Evolutionary conservation across 2,888 invertebrate genomes (phyloP), one percentile per base, ranked within the genome.

Genomic region (Steromphala cineraria): DNA sequence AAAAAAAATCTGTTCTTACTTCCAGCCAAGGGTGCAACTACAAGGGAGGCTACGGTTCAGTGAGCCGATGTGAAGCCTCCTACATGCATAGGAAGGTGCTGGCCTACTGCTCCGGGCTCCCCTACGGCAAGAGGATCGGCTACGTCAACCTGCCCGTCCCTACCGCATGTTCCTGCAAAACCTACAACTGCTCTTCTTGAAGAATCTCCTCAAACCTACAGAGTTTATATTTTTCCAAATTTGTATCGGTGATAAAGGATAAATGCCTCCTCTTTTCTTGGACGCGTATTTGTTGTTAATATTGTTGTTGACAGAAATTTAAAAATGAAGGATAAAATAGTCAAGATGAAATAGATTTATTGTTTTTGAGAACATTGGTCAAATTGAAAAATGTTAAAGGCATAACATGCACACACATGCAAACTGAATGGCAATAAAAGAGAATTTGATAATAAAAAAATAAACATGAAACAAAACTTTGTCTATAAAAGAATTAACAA

Each of bases 21-120:
- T 71, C 19, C 71, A 71, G 71, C 15, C 71, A 40, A 17, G 71
- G 71, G 10, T 71, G 71, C 36, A 4, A 8, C 4, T 10, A 28
- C 71, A 31, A 71, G 36, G 40, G 31, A n/a, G 36, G 71, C 10
- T 71, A 71, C 36, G 71, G 71, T 71, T 36, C 40, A 40, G n/a
- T 71, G 10, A 71, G 71, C 19, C 71, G 71, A 19, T 71, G 71
- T n/a, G 71, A 71, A 36, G 71, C 71, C n/a, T 36, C 31, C n/a
- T 71, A 71, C 71, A 71, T 15, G 15, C 19, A 31, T 10, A 71
- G 31, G 2, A 19, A 19, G 36, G 71, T 71, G 17, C 24, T 31
- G 71, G 71, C 40, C n/a, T 71, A 71, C 71, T 71, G 71, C 31
- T 36, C 71, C n/a, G 71, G 71, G 3, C 36, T 71, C 4, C n/a